Base-by-base conservation (phyloP, 2,797 vertebrate genomes). In the Neopelma chrysocephalum region DNA sequence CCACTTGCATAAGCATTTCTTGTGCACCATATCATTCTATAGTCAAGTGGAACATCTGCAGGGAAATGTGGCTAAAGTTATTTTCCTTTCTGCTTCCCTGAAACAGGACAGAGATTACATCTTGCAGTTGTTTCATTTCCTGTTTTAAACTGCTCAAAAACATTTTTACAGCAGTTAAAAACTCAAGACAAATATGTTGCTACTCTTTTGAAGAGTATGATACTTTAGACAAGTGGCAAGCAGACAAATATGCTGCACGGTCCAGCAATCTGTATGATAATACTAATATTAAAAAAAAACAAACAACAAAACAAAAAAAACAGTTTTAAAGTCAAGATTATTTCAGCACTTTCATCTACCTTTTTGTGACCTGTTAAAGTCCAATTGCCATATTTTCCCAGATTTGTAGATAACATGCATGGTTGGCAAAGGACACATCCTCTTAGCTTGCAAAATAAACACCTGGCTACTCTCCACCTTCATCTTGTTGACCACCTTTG, bases 21-120 rank as follows among this genome's bases (percentile, higher is more conserved):
- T 34, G 51, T 25, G 66, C 54, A 90, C 91, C 82, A 54, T 21
- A n/a, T 64, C 23, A 1, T 38, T 64, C 66, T 70, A 32, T 4
- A 72, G 45, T 83, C 66, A 66, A 94, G 82, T 64, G 71, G 58
- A 91, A 93, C 79, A 94, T 78, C 84, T 87, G 69, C 73, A 84
- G 53, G 64, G 60, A 89, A 89, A 90, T 6, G 2, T 51, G 56
- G 56, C 56, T 82, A 29, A 93, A 48, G 50, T 62, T 78, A 75
- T 88, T 91, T 91, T 71, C 69, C 47, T 71, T 89, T 89, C 91
- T 94, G 54, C 72, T 88, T 87, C 43, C 58, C 26, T 36, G 6
- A 34, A 76, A 61, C 69, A 89, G 45, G 87, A 61, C 15, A 78
- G 20, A 71, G 92, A 93, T 68, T 36, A 61, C 21, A 76, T 65